A percentile compares a stretch with the other conserved stretches of the same genome.
Evolutionary conservation across 1,140 invertebrate species (phyloP).

Genomic region (Pinna nobilis): DNA sequence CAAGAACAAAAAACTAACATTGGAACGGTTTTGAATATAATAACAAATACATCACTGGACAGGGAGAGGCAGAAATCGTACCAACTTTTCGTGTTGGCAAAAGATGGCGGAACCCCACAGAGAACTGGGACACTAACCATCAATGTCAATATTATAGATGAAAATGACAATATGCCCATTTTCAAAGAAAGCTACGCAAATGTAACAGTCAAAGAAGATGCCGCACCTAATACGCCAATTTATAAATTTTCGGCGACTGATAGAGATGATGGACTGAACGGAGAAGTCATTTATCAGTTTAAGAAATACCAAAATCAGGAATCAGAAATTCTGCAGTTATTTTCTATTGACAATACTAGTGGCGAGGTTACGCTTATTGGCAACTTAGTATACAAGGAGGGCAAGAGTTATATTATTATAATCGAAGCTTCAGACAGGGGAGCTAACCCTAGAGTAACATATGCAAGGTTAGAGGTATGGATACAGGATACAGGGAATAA

Average conservation of each 20-base stretch:
- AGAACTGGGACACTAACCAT: slow-evolving; percentile 82
- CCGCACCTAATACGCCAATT: slow-evolving; percentile 81
- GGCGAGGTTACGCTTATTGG: slow-evolving; percentile 23
- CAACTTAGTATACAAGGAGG: slow-evolving; percentile 33
- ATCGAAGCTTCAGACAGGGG: slow-evolving; percentile 47
- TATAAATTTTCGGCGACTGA: slow-evolving; percentile 85
- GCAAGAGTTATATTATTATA: slow-evolving; percentile 36
- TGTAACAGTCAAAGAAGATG: slow-evolving; percentile 87
- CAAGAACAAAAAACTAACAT: slow-evolving; percentile 25
- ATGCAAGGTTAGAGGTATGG: slow-evolving; percentile 83
- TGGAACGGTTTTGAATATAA: not conserved
- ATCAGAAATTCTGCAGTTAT: slow-evolving; percentile 34
- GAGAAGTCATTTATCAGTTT: slow-evolving; percentile 83
- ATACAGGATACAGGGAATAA: slow-evolving; percentile 88
- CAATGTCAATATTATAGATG: slow-evolving; percentile 53
- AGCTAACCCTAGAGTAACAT: slow-evolving; percentile 23
- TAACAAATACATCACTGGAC: slow-evolving; percentile 80
- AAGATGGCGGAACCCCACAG: slow-evolving; percentile 91
- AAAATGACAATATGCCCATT: slow-evolving; percentile 70
- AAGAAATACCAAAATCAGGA: slow-evolving; percentile 28
- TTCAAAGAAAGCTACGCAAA: slow-evolving; percentile 86
- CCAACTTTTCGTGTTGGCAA: slow-evolving; percentile 88
- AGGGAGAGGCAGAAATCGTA: slow-evolving; percentile 87
- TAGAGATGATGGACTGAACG: slow-evolving; percentile 91
- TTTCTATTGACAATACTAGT: slow-evolving; percentile 25